Evolutionary conservation across 2,113 vertebrate genomes (phyloP).

Genomic region (Aspidoscelis tigris): DNA sequence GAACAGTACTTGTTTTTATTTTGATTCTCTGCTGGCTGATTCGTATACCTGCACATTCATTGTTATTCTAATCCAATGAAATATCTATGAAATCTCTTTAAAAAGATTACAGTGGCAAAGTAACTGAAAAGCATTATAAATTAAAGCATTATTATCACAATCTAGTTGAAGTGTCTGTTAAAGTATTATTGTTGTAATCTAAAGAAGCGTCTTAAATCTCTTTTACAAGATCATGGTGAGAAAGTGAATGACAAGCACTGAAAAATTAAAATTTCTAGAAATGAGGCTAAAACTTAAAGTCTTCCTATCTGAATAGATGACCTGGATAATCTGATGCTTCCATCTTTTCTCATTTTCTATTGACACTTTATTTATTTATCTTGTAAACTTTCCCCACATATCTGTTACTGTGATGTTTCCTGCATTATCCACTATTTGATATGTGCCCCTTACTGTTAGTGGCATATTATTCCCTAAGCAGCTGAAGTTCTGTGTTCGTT

Average conservation of each 20-base stretch:
- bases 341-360: not conserved
- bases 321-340: not conserved
- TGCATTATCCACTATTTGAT: not conserved
- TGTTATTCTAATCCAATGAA: not conserved
- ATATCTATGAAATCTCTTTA: not conserved
- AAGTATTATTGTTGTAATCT: not conserved
- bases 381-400: slow-evolving; percentile 2
- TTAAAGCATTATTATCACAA: not conserved
- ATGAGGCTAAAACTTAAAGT: not conserved
- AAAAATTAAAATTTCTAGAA: not conserved
- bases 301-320: not conserved
- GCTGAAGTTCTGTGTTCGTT: not conserved
- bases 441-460: not conserved
- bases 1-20: not conserved
- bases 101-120: not conserved
- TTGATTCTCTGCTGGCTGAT: not conserved
- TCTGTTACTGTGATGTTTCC: not conserved
- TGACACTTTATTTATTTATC: not conserved
- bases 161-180: too few relatives aligned
- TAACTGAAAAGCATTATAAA: not conserved
- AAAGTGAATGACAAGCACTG: not conserved
- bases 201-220: not conserved
- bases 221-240: not conserved
- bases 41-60: not conserved
- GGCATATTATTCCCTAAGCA: not conserved